A percentile compares a stretch with the other conserved stretches of the same genome.
Evolutionary conservation across 2,888 invertebrate genomes (phyloP).

Genomic region (Idaea aversata): DNA sequence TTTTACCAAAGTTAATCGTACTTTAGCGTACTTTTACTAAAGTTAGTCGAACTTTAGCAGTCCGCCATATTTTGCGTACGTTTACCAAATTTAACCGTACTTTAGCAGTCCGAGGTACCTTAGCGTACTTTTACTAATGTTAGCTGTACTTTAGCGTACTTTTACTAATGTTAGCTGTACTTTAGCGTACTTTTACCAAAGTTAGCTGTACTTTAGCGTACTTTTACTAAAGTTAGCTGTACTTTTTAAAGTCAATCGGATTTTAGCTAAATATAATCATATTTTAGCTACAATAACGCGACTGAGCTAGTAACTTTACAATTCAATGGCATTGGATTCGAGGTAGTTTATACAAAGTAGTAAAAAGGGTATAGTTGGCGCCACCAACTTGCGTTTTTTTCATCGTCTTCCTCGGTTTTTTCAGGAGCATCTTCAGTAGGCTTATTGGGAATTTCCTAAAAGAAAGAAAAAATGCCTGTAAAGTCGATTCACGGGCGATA

Average conservation of each 20-base stretch:
- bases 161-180: too few relatives aligned
- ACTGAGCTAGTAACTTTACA: background rate
- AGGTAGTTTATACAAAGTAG: slow-evolving; percentile 66
- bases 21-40: background rate
- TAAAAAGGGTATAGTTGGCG: slow-evolving; percentile 80
- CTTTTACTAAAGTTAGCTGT: background rate
- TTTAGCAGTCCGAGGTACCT: background rate
- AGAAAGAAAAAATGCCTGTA: background rate
- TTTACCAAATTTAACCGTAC: background rate
- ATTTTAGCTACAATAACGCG: background rate
- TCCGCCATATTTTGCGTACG: background rate
- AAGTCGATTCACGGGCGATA: background rate
- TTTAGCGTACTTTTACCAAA: too few relatives aligned
- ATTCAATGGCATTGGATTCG: slow-evolving; percentile 3
- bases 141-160: too few relatives aligned
- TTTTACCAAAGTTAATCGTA: background rate
- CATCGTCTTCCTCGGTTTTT: slow-evolving; percentile 30
- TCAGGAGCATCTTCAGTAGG: slow-evolving; percentile 13
- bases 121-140: background rate
- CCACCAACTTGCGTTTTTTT: slow-evolving; percentile 67
- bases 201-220: too few relatives aligned
- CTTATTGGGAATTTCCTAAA: slow-evolving; percentile 19
- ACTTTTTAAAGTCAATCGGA: background rate
- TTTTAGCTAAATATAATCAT: background rate
- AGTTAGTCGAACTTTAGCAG: background rate